Evolutionary conservation across 30 jellyfish, hydroid and myxozoan genomes (phyloP).

Genomic region (Aurelia aurita): DNA sequence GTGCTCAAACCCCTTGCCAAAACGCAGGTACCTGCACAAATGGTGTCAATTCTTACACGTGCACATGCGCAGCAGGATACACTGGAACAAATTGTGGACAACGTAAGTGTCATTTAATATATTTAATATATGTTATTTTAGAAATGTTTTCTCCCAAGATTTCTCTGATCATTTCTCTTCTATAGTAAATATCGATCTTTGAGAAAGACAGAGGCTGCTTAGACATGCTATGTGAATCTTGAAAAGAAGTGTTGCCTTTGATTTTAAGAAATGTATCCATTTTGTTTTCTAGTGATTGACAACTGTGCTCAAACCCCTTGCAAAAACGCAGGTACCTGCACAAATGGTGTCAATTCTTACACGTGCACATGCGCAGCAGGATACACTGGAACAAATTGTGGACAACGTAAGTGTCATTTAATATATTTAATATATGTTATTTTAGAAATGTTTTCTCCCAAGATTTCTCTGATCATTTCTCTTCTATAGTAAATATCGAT

Average conservation of each 20-base stretch:
- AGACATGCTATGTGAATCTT: no score
- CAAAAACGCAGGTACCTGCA: slow-evolving; percentile 25
- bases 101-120: not conserved
- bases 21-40: slow-evolving; percentile 11
- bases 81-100: slow-evolving; percentile 1
- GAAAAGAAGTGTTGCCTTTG: not conserved
- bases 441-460: no score
- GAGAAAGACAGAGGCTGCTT: no score
- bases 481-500: no score
- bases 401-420: not conserved
- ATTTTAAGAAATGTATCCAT: not conserved
- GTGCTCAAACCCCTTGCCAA: slow-evolving; percentile 24
- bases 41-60: not conserved
- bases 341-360: not conserved
- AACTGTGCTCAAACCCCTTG: slow-evolving; percentile 9
- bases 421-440: no score
- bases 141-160: no score
- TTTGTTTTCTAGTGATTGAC: not conserved
- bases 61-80: slow-evolving; percentile 11
- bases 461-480: no score
- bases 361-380: slow-evolving; percentile 9
- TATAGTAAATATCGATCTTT: not conserved
- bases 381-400: slow-evolving; percentile 2
- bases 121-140: no score
- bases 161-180: not conserved